Evolutionary conservation across 2,113 vertebrate genomes (phyloP), one percentile per base, ranked within the genome.

Genomic region (Colossoma macropomum): DNA sequence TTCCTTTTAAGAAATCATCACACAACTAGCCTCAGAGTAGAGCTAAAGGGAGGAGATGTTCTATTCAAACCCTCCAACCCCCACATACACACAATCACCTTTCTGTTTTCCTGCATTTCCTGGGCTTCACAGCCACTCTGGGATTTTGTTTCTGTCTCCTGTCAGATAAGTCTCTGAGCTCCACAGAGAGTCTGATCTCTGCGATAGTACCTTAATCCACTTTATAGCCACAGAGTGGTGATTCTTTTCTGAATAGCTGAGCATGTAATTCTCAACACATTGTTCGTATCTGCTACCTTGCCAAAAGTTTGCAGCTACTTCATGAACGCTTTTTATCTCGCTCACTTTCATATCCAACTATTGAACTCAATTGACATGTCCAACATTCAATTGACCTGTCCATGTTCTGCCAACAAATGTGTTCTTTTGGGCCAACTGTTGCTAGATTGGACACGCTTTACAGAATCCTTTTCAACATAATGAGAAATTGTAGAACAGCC

Each of bases 51-150:
- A 79, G 32, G 54, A 13, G 66, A 80, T 71, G 30, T 52, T 38
- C 54, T 70, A 25, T n/a, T 52, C 45, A 75, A 28, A 54, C 80
- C n/a, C 15, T 32, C 34, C 62, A 66, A 59, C 60, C 16, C 28
- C 30, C 80, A 38, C 80, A 82, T 16, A 81, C 45, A 66, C 62
- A 75, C 19, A 82, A 66, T 75, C 73, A 54, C 45, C 28, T 68
- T 79, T 77, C 75, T 77, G 60, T 77, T 54, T 68, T 54, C 45
- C 13, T 23, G 45, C 2, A 2, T 12, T 68, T 72, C 32, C 52
- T 80, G 52, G 32, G 25, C 30, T 80, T 80, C 60, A 50, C 10
- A 50, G 27, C 12, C 38, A 30, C 3, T 23, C 60, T 30, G 34
- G 52, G 59, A 30, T 80, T 80, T 71, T 71, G 54, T 62, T 72